phyloP scores from a whole-genome alignment of 2,113 vertebrate species.

The Bungarus multicinctus region DNA sequence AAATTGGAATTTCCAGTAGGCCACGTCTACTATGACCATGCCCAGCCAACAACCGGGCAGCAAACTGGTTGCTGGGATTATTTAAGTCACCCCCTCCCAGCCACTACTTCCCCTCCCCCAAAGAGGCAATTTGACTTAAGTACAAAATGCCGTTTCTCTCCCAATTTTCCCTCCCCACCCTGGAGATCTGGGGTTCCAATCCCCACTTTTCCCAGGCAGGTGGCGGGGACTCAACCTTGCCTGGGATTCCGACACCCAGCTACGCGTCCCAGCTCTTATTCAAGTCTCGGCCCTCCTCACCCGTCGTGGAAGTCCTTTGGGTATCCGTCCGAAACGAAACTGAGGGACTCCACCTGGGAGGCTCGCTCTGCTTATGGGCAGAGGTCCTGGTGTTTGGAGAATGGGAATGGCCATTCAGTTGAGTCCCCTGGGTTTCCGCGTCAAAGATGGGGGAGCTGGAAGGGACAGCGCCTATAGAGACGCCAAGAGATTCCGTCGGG shows the following conservation, averaged over 20 bases:
- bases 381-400: fast-evolving
- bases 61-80: too few relatives aligned
- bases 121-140: too few relatives aligned
- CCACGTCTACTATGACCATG: too few relatives aligned
- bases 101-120: too few relatives aligned
- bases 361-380: not conserved
- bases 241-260: fast-evolving
- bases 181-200: too few relatives aligned
- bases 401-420: fast-evolving
- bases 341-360: too few relatives aligned
- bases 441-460: not conserved
- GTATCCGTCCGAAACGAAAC: not conserved
- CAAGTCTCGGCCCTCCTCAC: not conserved
- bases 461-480: not conserved
- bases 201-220: not conserved
- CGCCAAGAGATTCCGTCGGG: not conserved
- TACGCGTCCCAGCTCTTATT: fast-evolving
- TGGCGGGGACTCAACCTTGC: too few relatives aligned
- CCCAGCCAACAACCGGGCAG: too few relatives aligned
- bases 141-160: not conserved
- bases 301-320: not conserved
- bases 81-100: too few relatives aligned
- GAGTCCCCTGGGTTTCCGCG: fast-evolving
- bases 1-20: too few relatives aligned
- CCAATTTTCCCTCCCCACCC: too few relatives aligned